These are phyloP conservation scores for Xestoiulus laeticollis DNA, from an alignment of 2,888 invertebrate species.

Conservation along the genomic window DNA sequence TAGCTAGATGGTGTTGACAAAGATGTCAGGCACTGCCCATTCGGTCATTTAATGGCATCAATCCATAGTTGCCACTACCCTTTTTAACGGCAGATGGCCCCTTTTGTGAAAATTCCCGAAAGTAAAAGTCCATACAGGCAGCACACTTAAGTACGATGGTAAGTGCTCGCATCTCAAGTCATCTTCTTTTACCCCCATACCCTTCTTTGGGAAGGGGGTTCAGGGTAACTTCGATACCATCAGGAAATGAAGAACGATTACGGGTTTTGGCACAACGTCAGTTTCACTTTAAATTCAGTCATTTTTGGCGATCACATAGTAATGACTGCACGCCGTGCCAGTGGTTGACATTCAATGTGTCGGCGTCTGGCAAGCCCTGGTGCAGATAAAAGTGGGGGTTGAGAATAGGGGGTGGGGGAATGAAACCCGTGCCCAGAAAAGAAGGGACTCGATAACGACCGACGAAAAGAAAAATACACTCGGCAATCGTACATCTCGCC, in stretches of 20 bases:
- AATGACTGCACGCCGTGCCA: slow-evolving; percentile 2
- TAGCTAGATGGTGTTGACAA: not conserved
- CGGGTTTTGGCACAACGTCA: slow-evolving; percentile 33
- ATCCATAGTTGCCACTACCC: not conserved
- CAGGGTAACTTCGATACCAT: not conserved
- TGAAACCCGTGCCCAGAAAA: not conserved
- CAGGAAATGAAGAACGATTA: slow-evolving; percentile 31
- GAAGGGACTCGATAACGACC: slow-evolving; percentile 7
- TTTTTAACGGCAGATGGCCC: not conserved
- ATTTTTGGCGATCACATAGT: slow-evolving; percentile 37
- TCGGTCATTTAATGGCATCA: not conserved
- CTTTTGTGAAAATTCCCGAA: not conserved
- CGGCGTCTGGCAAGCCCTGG: slow-evolving; percentile 21
- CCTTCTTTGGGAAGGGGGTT: not conserved
- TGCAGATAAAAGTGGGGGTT: not conserved
- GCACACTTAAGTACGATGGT: not conserved
- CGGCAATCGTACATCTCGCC: slow-evolving; percentile 37
- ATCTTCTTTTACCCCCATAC: not conserved
- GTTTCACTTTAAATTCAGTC: slow-evolving; percentile 34
- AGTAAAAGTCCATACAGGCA: not conserved
- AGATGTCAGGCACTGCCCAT: not conserved
- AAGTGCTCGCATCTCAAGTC: not conserved
- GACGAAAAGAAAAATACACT: slow-evolving; percentile 37
- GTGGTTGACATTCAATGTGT: slow-evolving; percentile 37
- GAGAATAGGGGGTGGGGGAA: not conserved